These are phyloP conservation scores for Drosophila prosaltans DNA, from an alignment of 1,140 invertebrate species.

Conservation along the genomic window DNA sequence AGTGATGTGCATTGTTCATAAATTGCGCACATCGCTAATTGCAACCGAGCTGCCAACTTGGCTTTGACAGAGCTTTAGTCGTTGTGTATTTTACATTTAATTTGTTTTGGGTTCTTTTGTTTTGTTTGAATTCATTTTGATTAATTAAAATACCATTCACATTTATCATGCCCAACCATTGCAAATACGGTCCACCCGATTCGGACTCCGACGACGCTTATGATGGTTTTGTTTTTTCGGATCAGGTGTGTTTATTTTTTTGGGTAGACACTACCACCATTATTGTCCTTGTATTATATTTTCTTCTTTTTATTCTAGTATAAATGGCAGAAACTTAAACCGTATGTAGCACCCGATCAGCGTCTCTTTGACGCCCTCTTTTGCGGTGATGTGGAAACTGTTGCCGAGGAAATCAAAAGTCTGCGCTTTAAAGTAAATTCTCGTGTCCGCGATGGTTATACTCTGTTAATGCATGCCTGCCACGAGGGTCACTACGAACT, in stretches of 20 bases:
- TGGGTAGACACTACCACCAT: no score
- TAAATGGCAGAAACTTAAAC: conserved; percentile 23
- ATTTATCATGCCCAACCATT: conserved; percentile 30
- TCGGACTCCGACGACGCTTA: conserved; percentile 73
- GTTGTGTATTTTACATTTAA: conserved; percentile 36
- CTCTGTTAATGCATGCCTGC: conserved; percentile 62
- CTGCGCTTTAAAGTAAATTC: conserved; percentile 40
- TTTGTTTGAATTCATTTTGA: conserved; percentile 22
- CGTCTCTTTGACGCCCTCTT: conserved; percentile 44
- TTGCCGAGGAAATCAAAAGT: conserved; percentile 59
- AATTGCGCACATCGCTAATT: neutral
- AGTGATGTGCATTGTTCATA: neutral
- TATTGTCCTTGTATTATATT: neutral
- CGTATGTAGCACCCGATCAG: conserved; percentile 38
- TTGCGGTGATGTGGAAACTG: conserved; percentile 31
- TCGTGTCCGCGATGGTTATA: conserved; percentile 33
- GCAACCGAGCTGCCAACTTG: neutral
- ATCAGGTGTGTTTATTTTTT: conserved; percentile 24
- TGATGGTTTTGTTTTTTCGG: conserved; percentile 75
- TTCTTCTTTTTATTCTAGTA: conserved; percentile 12
- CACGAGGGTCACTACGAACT: conserved; percentile 56
- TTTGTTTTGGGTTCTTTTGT: conserved; percentile 13
- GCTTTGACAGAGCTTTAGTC: neutral
- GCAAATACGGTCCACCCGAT: conserved; percentile 57
- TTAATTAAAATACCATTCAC: neutral